Evolutionary conservation across 2,797 vertebrate species (phyloP), one percentile per base, ranked within the genome.

Genomic region (Pelochelys cantorii): DNA sequence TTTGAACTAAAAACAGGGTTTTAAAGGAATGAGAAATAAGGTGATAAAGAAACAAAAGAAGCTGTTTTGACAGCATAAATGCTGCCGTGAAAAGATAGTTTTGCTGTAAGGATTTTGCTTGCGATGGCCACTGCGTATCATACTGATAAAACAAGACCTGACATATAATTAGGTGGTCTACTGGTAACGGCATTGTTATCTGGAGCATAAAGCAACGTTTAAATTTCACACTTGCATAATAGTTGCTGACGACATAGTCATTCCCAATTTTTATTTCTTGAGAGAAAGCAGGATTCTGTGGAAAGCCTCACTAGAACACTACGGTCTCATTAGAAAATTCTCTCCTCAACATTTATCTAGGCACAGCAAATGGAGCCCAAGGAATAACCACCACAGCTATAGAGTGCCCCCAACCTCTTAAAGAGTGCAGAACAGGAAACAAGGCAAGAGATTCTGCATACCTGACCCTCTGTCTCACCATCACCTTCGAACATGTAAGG

Each of bases 401-500:
- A 82, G 79, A 80, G 0, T 22, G 5, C 80, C 78, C 55, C 25
- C 11, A 53, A 52, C 11, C 56, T 82, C 91, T 82, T 11, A 56
- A 82, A 83, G 55, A 29, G 22, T 56, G 0, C 0, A 79, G 23
- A 65, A 75, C 2, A 5, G 84, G 74, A 89, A 65, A 15, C 14
- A 89, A 89, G 90, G 80, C 27, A 3, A 54, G 74, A 82, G 71
- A 84, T 57, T 57, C 60, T 31, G 23, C 59, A 54, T 84, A 84
- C 54, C 9, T 0, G 0, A 82, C 5, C 48, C 78, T 56, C 37
- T 2, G 0, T 18, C 4, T 0, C 37, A 83, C 81, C 11, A 18
- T 53, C 22, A 15, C 78, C 53, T 62, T 74, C 55, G 17, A 54
- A 90, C 20, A 78, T 0, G 1, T 31, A 27, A n/a, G n/a, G n/a